Evolutionary conservation across 2,888 invertebrate species (phyloP).

Genomic region (Drosophila kuntzei): DNA sequence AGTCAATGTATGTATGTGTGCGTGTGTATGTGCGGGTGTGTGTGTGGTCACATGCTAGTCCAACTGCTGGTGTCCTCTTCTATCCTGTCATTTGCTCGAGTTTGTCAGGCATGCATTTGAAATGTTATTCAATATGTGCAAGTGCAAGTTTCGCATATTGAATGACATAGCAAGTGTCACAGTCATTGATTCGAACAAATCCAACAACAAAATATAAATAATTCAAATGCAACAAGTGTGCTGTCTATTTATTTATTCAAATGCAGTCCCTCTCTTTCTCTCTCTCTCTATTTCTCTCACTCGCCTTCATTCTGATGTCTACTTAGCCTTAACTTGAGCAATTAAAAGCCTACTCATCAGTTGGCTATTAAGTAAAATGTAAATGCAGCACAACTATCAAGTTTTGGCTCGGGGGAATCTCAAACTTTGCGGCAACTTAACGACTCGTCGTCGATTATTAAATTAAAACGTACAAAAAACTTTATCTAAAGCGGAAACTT

Average conservation of each 20-base stretch:
- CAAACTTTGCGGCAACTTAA: constrained; percentile 64
- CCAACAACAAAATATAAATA: constrained; percentile 63
- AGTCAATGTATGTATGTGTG: constrained; percentile 5
- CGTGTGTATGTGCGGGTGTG: constrained; percentile 3
- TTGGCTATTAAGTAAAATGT: constrained; percentile 60
- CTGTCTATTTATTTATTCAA: constrained; percentile 69
- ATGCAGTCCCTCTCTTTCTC: constrained; percentile 6
- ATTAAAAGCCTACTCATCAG: constrained; percentile 61
- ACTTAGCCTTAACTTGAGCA: constrained; percentile 31
- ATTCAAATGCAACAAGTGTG: constrained; percentile 70
- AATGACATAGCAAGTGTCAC: constrained; percentile 66
- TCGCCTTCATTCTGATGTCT: no score
- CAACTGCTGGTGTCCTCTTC: constrained; percentile 37
- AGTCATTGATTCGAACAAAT: constrained; percentile 65
- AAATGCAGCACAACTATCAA: constrained; percentile 47
- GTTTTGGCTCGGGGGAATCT: constrained; percentile 12
- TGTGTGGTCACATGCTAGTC: constrained; percentile 39
- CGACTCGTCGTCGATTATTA: constrained; percentile 73
- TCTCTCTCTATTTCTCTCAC: not conserved
- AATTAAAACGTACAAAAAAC: constrained; percentile 79
- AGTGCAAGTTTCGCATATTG: constrained; percentile 63
- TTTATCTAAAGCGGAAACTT: constrained; percentile 44
- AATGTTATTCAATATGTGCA: constrained; percentile 69
- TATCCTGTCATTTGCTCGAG: constrained; percentile 60
- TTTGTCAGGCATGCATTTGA: constrained; percentile 69